phyloP scores from a whole-genome alignment of 37 sponge, comb jelly and placozoan species.

The Mnemiopsis leidyi region DNA sequence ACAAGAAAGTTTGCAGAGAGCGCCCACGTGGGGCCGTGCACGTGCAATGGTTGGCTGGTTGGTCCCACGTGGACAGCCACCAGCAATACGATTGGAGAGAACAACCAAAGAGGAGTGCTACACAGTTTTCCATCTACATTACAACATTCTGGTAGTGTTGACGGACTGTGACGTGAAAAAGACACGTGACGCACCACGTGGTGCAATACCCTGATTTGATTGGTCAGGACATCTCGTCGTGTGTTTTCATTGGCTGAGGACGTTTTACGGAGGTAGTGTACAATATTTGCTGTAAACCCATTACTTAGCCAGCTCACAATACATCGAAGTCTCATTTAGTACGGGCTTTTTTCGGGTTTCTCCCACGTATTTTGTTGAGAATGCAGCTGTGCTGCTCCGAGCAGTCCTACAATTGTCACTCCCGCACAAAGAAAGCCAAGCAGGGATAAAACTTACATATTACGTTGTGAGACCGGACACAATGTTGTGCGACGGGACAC shows the following conservation, averaged over 20 bases:
- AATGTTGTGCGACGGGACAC: too few relatives aligned
- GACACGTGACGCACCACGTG: constrained; percentile 12
- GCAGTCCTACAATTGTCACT: background rate
- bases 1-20: background rate
- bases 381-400: background rate
- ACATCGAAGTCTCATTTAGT: background rate
- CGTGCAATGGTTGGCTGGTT: background rate
- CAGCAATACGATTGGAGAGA: background rate
- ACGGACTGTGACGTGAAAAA: background rate
- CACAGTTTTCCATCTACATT: background rate
- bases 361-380: background rate
- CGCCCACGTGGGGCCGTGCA: background rate
- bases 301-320: background rate
- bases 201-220: background rate
- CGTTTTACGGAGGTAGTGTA: background rate
- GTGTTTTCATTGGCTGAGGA: background rate
- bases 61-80: background rate
- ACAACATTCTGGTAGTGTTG: constrained; percentile 12
- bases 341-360: background rate
- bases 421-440: too few relatives aligned
- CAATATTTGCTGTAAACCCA: background rate
- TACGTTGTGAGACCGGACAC: too few relatives aligned
- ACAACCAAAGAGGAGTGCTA: background rate
- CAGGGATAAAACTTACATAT: too few relatives aligned
- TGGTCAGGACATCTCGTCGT: background rate